Evolutionary conservation across 2,797 vertebrate genomes (phyloP).

Genomic region (Spheniscus humboldti): DNA sequence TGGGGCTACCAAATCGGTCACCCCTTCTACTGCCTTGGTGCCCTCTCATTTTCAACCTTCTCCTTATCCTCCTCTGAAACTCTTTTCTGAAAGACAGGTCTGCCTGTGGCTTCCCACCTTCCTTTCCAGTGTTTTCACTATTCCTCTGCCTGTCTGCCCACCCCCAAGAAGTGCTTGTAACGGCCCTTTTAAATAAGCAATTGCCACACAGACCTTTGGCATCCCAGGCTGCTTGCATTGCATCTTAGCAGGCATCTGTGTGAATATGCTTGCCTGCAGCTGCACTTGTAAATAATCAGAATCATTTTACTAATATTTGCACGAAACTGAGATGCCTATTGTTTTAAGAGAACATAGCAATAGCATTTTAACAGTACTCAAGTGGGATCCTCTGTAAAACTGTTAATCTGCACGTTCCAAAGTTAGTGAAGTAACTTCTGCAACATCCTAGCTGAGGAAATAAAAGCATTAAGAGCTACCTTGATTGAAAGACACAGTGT

Average conservation of each 20-base stretch:
- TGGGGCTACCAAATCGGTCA: background rate
- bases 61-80: background rate
- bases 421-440: background rate
- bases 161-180: background rate
- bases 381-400: background rate
- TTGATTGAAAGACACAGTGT: background rate
- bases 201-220: background rate
- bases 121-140: background rate
- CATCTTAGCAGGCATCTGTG: background rate
- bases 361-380: background rate
- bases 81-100: background rate
- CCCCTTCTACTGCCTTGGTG: background rate
- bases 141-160: background rate
- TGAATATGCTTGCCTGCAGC: slow-evolving; percentile 1
- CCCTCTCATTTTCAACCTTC: background rate
- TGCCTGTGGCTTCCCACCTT: background rate
- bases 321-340: background rate
- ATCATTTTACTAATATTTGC: slow-evolving; percentile 40
- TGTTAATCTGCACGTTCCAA: background rate
- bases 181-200: background rate
- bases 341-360: background rate
- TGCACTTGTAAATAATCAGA: slow-evolving; percentile 15
- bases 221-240: background rate
- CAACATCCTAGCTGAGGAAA: background rate
- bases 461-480: background rate